These are phyloP conservation scores for Atta texana DNA, from an alignment of 1,140 invertebrate species.

Conservation along the genomic window DNA sequence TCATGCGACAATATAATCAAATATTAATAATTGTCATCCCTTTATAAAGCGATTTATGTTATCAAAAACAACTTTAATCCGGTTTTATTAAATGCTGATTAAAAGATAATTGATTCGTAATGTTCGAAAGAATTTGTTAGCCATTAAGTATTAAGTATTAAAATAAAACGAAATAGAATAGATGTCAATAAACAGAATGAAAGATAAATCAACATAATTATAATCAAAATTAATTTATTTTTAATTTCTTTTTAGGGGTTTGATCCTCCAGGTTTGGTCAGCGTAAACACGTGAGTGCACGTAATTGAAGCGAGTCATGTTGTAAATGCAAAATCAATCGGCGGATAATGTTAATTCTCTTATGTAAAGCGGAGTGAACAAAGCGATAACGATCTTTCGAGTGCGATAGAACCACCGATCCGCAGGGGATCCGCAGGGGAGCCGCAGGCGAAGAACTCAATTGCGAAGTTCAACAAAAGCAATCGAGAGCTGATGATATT, in stretches of 20 bases:
- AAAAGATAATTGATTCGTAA: slow-evolving; percentile 5
- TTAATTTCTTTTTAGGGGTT: not conserved
- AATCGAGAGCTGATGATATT: slow-evolving; percentile 55
- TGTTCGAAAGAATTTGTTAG: not conserved
- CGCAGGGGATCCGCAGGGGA: slow-evolving; percentile 45
- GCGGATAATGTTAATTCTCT: slow-evolving; percentile 62
- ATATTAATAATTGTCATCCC: slow-evolving; percentile 80
- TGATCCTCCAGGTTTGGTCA: not conserved
- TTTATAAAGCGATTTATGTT: slow-evolving; percentile 75
- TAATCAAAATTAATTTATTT: not conserved
- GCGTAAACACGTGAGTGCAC: slow-evolving; percentile 33
- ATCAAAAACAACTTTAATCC: slow-evolving; percentile 8
- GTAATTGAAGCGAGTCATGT: slow-evolving; percentile 56
- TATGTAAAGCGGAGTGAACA: slow-evolving; percentile 55
- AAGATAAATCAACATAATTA: not conserved
- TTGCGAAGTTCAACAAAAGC: slow-evolving; percentile 62
- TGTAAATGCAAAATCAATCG: slow-evolving; percentile 61
- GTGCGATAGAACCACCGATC: slow-evolving; percentile 47
- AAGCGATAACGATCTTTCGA: slow-evolving; percentile 64
- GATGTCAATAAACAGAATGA: not conserved
- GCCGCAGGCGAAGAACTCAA: slow-evolving; percentile 62
- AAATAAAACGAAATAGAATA: not conserved
- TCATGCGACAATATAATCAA: slow-evolving; percentile 65
- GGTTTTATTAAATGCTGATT: not conserved
- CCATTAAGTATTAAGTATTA: not conserved